phyloP scores from a whole-genome alignment of 2,888 invertebrate species.

The Hesperia comma region DNA sequence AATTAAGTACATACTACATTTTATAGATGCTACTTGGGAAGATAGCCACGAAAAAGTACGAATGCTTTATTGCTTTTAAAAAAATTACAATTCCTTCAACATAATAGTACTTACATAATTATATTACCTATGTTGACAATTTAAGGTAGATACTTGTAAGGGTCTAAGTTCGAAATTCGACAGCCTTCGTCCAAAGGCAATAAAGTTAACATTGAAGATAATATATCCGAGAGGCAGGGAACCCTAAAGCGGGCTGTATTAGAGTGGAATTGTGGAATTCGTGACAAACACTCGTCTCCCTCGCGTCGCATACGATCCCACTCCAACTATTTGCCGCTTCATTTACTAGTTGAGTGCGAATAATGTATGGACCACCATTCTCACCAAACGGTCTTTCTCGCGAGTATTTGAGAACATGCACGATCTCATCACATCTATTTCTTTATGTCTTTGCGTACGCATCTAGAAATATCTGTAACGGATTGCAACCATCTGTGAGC shows the following conservation, averaged over 20 bases:
- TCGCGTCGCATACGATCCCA: constrained; percentile 36
- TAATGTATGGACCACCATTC: constrained; percentile 36
- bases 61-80: no score
- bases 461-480: background rate
- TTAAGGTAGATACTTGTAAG: no score
- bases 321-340: constrained; percentile 46
- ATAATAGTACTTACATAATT: no score
- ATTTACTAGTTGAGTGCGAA: constrained; percentile 44
- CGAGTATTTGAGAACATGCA: constrained; percentile 27
- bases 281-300: constrained; percentile 36
- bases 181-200: no score
- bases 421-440: constrained; percentile 18
- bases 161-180: no score
- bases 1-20: no score
- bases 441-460: constrained; percentile 2
- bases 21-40: no score
- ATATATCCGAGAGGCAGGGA: background rate
- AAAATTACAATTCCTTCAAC: no score
- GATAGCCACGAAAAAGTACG: no score
- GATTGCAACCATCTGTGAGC: background rate
- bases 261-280: constrained; percentile 23
- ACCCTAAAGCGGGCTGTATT: constrained; percentile 30
- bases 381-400: constrained; percentile 24
- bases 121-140: no score
- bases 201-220: background rate